Percentiles rank a stretch among this genome's conserved stretches.
These are phyloP conservation scores for Ormyrus thymus DNA, from an alignment of 2,888 invertebrate species.

Conservation along the genomic window DNA sequence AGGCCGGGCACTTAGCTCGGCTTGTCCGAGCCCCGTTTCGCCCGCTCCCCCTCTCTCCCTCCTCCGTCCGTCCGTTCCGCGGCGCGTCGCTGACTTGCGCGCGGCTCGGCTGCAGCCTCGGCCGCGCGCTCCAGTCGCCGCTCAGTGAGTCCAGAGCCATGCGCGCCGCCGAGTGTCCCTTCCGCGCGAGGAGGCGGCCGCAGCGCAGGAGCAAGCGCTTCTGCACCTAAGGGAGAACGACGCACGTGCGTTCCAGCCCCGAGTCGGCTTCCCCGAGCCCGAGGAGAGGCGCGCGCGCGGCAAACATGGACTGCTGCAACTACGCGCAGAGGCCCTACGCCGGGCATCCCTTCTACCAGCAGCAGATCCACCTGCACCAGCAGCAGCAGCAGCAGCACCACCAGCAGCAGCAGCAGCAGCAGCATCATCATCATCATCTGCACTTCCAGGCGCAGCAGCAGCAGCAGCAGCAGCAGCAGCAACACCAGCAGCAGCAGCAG, in stretches of 20 bases:
- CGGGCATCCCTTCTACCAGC: slow-evolving; percentile 66
- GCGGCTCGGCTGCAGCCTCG: too few species aligned
- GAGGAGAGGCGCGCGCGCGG: not conserved
- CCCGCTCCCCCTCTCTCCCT: too few species aligned
- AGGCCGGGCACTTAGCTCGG: too few species aligned
- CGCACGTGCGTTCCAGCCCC: too few species aligned
- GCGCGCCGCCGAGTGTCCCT: too few species aligned
- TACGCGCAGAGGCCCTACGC: slow-evolving; percentile 70
- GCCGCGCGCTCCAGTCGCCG: slow-evolving; percentile 10
- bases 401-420: slow-evolving; percentile 15
- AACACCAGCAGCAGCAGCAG: slow-evolving; percentile 59
- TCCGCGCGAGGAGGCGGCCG: too few species aligned
- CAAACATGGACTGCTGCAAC: slow-evolving; percentile 71
- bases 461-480: slow-evolving; percentile 53
- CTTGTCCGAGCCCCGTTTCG: too few species aligned
- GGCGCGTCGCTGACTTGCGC: too few species aligned
- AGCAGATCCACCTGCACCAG: slow-evolving; percentile 47
- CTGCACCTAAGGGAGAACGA: too few species aligned
- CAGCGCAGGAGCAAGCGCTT: not conserved
- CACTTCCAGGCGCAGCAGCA: slow-evolving; percentile 54
- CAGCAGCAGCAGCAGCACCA: slow-evolving; percentile 55
- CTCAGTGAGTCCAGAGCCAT: too few species aligned
- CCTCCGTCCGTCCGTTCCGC: too few species aligned
- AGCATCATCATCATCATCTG: slow-evolving; percentile 37
- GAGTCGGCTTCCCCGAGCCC: not conserved